Base-by-base conservation (phyloP, 2,888 invertebrate genomes). In the Lacanobia oleracea region DNA sequence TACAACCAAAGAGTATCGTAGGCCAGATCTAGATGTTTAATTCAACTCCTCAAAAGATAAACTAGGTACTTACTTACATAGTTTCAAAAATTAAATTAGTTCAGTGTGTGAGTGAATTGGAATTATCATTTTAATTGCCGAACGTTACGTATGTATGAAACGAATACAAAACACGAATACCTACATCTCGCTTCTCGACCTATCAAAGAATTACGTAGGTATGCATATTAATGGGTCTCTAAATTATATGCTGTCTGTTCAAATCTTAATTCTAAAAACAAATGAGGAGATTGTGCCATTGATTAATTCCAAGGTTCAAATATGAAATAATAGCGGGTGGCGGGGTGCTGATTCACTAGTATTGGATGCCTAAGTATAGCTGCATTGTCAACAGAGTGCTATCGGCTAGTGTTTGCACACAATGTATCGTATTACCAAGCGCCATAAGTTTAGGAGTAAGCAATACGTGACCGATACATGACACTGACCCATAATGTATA, bases 391-490 rank as follows among this genome's bases (percentile, higher is more conserved):
- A 87, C 82, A 77, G n/a, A n/a, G 60, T 79, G 72, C 65, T 86
- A 77, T 77, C 79, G 70, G 61, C 66, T 80, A 81, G 77, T 79
- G 88, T 89, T 91, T 90, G 89, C 89, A 88, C 88, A 92, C 89
- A 91, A 88, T 89, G 92, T 93, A 89, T 93, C 91, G 89, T 91
- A 91, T 94, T 93, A 90, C 93, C 88, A 88, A 91, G 89, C 89
- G 90, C 91, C 91, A 90, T 92, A 92, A 92, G 89, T 93, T 93
- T 90, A 91, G 89, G 90, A 91, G 92, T 93, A 93, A 94, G 93
- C 94, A 93, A 89, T 94, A 94, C 93, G 94, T 94, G 94, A 93
- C 89, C 88, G 94, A 89, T 89, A 94, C 91, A 86, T 91, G 94
- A 95, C 94, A 93, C 95, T 94, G 92, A 91, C 91, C 91, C 89